Conservation (phyloP, 2,797 vertebrate genomes). For the Myotis daubentonii region DNA sequence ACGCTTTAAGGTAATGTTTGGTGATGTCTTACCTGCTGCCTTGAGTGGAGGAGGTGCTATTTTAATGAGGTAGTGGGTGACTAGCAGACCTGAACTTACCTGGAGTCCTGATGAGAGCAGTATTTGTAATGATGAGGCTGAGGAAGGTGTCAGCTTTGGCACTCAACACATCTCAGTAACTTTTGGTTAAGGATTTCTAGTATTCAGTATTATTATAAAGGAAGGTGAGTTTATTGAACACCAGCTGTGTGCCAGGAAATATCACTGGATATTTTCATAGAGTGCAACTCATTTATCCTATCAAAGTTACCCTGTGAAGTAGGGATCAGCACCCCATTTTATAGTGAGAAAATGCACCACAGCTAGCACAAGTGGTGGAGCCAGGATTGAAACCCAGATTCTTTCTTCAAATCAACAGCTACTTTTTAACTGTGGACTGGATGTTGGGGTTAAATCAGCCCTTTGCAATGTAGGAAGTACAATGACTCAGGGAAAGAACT, state of each 20-base stretch:
- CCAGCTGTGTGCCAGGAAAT: not conserved
- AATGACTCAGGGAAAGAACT: not conserved
- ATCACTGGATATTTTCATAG: not conserved
- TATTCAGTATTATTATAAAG: not conserved
- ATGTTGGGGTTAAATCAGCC: not conserved
- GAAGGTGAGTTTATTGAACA: not conserved
- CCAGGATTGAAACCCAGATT: not conserved
- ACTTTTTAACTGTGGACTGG: not conserved
- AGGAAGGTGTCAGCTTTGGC: not conserved
- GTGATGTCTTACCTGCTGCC: not conserved
- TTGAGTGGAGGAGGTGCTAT: not conserved
- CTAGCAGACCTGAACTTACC: not conserved
- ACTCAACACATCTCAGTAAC: not conserved
- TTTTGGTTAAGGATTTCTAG: constrained; percentile 5
- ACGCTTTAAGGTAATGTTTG: constrained; percentile 92
- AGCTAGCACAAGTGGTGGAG: not conserved
- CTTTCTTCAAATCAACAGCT: not conserved
- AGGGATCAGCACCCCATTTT: not conserved
- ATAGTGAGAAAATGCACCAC: not conserved
- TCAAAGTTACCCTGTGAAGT: not conserved
- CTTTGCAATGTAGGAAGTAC: not conserved
- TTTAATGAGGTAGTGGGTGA: not conserved
- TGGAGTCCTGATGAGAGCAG: not conserved
- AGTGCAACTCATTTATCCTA: not conserved
- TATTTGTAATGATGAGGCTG: not conserved